Conservation (phyloP, 2,888 invertebrate species). For the Ellobium chinense region DNA sequence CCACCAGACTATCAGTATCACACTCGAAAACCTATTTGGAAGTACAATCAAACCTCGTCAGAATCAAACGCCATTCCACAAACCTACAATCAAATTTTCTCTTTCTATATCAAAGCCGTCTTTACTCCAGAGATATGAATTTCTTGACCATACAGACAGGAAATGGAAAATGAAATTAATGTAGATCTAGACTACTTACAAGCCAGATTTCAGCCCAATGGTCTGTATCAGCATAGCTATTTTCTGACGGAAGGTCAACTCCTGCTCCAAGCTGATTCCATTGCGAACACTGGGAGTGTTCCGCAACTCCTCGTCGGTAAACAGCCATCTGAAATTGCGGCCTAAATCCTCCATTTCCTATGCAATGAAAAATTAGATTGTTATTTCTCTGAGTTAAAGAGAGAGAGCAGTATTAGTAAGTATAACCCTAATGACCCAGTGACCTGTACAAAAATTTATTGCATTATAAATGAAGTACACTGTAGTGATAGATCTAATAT, state of each 20-base stretch:
- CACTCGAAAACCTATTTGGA: neutral
- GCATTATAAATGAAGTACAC: no score
- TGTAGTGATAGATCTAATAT: no score
- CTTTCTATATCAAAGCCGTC: neutral
- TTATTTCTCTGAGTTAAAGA: no score
- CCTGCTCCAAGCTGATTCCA: slow-evolving; percentile 20
- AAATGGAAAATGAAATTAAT: neutral
- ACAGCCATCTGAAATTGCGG: slow-evolving; percentile 30
- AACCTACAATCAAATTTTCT: neutral
- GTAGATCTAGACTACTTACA: slow-evolving; percentile 29
- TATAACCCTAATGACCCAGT: neutral
- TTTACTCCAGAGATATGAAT: neutral
- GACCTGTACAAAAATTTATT: neutral
- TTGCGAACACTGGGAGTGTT: slow-evolving; percentile 30
- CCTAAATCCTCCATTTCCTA: slow-evolving; percentile 33
- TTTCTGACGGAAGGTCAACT: slow-evolving; percentile 35
- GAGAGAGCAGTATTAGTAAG: no score
- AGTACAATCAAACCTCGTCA: no score
- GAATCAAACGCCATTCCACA: no score
- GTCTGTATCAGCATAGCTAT: slow-evolving; percentile 44
- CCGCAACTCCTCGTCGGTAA: slow-evolving; percentile 23
- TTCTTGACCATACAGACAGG: neutral
- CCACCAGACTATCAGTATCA: no score
- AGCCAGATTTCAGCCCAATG: slow-evolving; percentile 37
- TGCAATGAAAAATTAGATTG: neutral